Conservation (phyloP, 1,140 invertebrate species). For the Periplaneta americana region DNA sequence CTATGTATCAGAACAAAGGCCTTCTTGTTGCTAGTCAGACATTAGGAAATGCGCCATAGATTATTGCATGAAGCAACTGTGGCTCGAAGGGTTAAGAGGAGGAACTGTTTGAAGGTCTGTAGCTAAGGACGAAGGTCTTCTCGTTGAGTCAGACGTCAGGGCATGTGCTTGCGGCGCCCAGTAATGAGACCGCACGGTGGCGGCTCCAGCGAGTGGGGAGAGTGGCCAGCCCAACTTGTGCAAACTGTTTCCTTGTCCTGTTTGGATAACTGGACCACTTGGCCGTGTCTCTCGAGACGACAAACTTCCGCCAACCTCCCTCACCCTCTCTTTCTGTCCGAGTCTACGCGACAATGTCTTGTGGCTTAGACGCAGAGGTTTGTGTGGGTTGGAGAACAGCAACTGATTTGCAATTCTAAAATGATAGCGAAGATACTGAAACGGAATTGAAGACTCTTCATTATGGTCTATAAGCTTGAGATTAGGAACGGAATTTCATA, state of each 20-base stretch:
- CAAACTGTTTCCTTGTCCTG: background rate
- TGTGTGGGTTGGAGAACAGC: background rate
- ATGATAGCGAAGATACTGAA: background rate
- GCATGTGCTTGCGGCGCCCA: background rate
- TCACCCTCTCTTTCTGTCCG: background rate
- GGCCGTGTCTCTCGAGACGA: background rate
- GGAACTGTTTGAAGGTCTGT: too few species aligned
- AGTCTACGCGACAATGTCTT: background rate
- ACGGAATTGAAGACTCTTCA: background rate
- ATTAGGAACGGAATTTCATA: too few species aligned
- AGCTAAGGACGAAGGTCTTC: too few species aligned
- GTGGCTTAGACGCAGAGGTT: background rate
- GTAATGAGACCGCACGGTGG: background rate
- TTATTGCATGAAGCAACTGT: too few species aligned
- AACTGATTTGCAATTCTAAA: background rate
- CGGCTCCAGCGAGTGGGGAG: background rate
- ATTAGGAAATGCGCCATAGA: too few species aligned
- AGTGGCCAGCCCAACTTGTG: background rate
- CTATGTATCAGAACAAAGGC: too few species aligned
- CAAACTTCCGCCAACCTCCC: background rate
- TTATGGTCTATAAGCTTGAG: too few species aligned
- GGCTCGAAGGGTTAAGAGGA: too few species aligned
- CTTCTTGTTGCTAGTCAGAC: too few species aligned
- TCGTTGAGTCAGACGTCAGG: background rate
- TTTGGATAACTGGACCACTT: background rate